Base-by-base conservation (phyloP, 2,113 vertebrate genomes). In the Mesoclemmys tuberculata region DNA sequence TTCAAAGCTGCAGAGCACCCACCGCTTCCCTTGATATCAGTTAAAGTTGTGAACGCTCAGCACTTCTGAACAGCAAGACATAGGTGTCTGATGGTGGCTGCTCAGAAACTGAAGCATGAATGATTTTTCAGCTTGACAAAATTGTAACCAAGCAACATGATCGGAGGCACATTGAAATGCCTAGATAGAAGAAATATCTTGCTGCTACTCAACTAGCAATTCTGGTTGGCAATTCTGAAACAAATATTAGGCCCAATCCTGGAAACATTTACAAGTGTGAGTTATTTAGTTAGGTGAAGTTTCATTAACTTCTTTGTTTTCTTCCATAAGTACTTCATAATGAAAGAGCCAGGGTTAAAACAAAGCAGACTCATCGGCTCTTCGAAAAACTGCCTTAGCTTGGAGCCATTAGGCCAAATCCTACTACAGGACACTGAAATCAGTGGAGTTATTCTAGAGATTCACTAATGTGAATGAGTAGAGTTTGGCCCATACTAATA, bases 121-220 rank as follows among this genome's bases (percentile, higher is more conserved):
- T 0, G 1, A 11, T 1, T 8, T 0, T 0, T 19, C 7, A 10
- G 0, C 5, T 31, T 16, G 71, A 9, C n/a, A 44, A 48, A 9
- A 16, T 3, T 5, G 6, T 3, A 79, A 10, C 41, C 61, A 44
- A 4, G n/a, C 80, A 2, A 27, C 0, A 0, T 64, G 31, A 24
- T 77, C 0, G 0, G 10, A 4, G 80, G 71, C 14, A 29, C 35
- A n/a, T 35, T 61, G 58, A 61, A 35, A 68, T n/a, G 61, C 8
- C 61, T 14, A 68, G 16, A 68, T 68, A n/a, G 31, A 68, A n/a
- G 35, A 68, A n/a, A n/a, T n/a, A 35, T n/a, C 14, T 68, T 68
- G 46, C 74, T 29, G 18, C 82, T 90, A 56, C 44, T 64, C 51
- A 41, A 3, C 78, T n/a, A n/a, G n/a, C n/a, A n/a, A n/a, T n/a